Evolutionary conservation across 2,888 invertebrate species (phyloP).

Genomic region (Agrochola circellaris): DNA sequence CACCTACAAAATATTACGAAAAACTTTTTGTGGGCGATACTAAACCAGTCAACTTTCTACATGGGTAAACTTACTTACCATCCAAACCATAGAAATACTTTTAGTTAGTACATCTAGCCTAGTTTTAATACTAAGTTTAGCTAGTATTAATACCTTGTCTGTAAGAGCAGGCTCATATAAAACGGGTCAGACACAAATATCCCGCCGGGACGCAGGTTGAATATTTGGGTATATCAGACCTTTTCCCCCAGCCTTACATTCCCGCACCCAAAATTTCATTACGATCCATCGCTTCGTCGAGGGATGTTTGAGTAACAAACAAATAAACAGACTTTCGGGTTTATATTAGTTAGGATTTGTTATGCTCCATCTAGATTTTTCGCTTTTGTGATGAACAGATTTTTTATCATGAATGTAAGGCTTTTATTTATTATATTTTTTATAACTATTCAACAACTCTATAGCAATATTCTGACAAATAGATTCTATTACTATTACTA

Average conservation of each 20-base stretch:
- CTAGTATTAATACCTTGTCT: slow-evolving; percentile 34
- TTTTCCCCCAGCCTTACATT: slow-evolving; percentile 30
- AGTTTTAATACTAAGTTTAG: slow-evolving; percentile 19
- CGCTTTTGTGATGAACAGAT: background rate
- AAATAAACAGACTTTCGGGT: slow-evolving; percentile 61
- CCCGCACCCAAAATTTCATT: slow-evolving; percentile 60
- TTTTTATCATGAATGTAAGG: background rate
- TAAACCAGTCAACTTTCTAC: background rate
- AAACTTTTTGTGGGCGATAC: background rate
- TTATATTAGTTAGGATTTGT: slow-evolving; percentile 58
- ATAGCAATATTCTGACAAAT: no score
- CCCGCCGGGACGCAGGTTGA: slow-evolving; percentile 51
- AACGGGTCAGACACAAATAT: slow-evolving; percentile 48
- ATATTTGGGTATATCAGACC: slow-evolving; percentile 54
- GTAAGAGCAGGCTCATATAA: slow-evolving; percentile 34
- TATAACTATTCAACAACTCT: no score
- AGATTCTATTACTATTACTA: no score
- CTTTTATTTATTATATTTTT: background rate
- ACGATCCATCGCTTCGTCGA: slow-evolving; percentile 60
- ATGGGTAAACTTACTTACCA: no score
- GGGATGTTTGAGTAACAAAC: slow-evolving; percentile 64
- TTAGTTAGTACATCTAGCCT: background rate
- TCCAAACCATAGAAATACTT: background rate
- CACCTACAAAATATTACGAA: background rate
- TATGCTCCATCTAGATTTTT: slow-evolving; percentile 31